These are phyloP conservation scores for Apostichopus parvimensis DNA, from an alignment of 35 echinoderm and acorn worm species.

Conservation along the genomic window DNA sequence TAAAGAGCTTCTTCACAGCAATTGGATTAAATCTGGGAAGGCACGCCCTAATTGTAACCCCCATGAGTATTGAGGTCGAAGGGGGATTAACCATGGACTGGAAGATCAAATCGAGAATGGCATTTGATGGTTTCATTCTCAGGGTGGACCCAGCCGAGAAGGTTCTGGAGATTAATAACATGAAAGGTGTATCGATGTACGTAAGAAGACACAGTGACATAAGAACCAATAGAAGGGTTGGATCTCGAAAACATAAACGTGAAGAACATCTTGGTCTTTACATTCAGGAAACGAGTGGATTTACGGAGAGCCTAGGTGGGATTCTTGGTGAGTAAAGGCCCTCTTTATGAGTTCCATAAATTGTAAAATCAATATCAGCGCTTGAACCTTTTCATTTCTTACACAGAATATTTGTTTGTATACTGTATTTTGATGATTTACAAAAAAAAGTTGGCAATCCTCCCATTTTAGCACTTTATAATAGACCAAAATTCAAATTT, in stretches of 20 bases:
- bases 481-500: too few relatives aligned
- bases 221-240: not conserved
- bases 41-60: not conserved
- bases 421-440: too few relatives aligned
- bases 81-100: not conserved
- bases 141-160: not conserved
- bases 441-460: too few relatives aligned
- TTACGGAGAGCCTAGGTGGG: not conserved
- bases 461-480: too few relatives aligned
- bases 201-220: not conserved
- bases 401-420: too few relatives aligned
- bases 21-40: not conserved
- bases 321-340: not conserved
- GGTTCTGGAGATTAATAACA: not conserved
- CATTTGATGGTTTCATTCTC: not conserved
- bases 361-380: too few relatives aligned
- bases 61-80: not conserved
- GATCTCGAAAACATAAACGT: not conserved
- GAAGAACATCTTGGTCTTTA: not conserved
- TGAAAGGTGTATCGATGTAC: slow-evolving; percentile 2
- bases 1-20: not conserved
- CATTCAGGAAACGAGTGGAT: not conserved
- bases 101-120: not conserved
- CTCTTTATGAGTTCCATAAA: too few relatives aligned
- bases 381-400: too few relatives aligned